These are phyloP conservation scores for Morpho achilles DNA, from an alignment of 2,888 invertebrate species.

Conservation along the genomic window DNA sequence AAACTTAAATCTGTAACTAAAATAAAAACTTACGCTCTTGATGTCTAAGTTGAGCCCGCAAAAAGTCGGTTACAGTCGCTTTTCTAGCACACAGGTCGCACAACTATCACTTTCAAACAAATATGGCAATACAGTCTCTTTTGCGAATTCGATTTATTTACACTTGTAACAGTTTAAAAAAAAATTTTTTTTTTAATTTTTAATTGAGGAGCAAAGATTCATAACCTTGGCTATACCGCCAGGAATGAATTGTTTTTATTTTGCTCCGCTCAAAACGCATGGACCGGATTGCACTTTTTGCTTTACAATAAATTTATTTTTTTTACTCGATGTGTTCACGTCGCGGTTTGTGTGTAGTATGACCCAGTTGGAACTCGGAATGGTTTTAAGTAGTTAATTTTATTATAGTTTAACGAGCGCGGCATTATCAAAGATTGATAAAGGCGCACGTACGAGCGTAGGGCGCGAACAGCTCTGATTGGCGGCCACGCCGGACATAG, in stretches of 20 bases:
- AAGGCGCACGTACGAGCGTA: constrained; percentile 61
- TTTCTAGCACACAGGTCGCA: constrained; percentile 30
- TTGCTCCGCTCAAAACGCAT: constrained; percentile 41
- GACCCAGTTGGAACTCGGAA: constrained; percentile 38
- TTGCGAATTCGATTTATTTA: neutral
- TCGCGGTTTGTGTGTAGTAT: constrained; percentile 49
- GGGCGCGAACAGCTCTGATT: constrained; percentile 67
- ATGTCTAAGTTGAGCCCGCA: neutral
- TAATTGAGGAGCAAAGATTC: constrained; percentile 24
- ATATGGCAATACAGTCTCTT: constrained; percentile 1
- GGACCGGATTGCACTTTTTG: constrained; percentile 58
- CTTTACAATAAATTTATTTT: constrained; percentile 30
- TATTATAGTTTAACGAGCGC: constrained; percentile 52
- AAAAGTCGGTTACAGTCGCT: constrained; percentile 20
- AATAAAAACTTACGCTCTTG: too few relatives aligned
- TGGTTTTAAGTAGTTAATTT: constrained; percentile 47
- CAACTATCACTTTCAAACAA: constrained; percentile 32
- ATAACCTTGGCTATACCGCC: constrained; percentile 24
- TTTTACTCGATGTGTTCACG: constrained; percentile 45
- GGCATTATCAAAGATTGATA: constrained; percentile 59
- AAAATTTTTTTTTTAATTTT: neutral
- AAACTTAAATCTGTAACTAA: neutral
- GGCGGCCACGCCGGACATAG: constrained; percentile 41
- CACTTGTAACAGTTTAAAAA: constrained; percentile 21
- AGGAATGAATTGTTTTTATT: constrained; percentile 38